phyloP scores from a whole-genome alignment of 1,140 invertebrate genomes.

The Drosophila subobscura region DNA sequence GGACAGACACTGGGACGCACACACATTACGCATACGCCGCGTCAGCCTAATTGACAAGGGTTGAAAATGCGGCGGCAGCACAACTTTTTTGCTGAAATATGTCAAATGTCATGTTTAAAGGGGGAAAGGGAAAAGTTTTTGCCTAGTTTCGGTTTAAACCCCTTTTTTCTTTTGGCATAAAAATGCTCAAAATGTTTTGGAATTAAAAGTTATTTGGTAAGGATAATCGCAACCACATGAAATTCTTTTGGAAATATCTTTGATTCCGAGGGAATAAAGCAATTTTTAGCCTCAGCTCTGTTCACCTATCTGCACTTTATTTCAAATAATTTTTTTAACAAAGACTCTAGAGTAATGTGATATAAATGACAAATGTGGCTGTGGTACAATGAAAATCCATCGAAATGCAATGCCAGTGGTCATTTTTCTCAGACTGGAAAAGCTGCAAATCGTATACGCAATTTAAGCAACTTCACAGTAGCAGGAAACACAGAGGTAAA shows the following conservation, averaged over 20 bases:
- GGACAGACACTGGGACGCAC: conserved; percentile 3
- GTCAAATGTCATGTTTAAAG: conserved; percentile 69
- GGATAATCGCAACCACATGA: conserved; percentile 14
- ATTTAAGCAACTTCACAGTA: conserved; percentile 37
- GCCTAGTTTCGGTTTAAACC: conserved; percentile 36
- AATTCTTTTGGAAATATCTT: conserved; percentile 30
- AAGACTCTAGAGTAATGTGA: background rate
- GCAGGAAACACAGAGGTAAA: conserved; percentile 67
- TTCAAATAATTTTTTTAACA: background rate
- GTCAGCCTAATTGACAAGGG: conserved; percentile 80
- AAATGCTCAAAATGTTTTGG: conserved; percentile 44
- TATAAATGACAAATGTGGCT: conserved; percentile 51
- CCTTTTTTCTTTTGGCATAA: conserved; percentile 44
- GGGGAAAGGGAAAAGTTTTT: conserved; percentile 35
- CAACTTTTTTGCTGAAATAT: conserved; percentile 71
- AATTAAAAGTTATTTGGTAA: conserved; percentile 45
- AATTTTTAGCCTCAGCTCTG: conserved; percentile 1
- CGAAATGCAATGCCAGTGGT: conserved; percentile 46
- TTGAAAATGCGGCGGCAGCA: conserved; percentile 65
- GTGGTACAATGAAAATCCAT: conserved; percentile 55
- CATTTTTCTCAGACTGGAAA: conserved; percentile 19
- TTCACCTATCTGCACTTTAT: conserved; percentile 22
- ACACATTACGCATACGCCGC: conserved; percentile 72
- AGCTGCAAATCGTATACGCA: conserved; percentile 38
- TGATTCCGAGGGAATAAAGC: background rate